Conservation (phyloP, 2,113 vertebrate species). For the Peromyscus californicus region DNA sequence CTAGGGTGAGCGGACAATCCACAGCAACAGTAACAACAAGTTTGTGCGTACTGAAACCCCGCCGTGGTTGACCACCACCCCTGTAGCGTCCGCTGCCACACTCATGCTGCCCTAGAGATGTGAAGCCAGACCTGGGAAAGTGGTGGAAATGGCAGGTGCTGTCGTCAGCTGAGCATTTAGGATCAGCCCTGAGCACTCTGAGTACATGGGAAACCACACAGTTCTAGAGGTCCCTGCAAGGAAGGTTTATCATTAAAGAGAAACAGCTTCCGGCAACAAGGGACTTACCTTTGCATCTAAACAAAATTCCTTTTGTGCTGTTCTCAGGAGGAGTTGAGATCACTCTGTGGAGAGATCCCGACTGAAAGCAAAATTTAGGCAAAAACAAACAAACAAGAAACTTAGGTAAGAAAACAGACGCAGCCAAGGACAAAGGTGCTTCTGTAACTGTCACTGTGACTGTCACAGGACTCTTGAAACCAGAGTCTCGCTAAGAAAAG, state of each 20-base stretch:
- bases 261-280: background rate
- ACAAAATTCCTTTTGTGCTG: background rate
- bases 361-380: background rate
- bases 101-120: background rate
- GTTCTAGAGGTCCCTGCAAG: background rate
- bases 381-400: background rate
- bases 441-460: fast-evolving
- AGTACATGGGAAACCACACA: fast-evolving
- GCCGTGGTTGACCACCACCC: background rate
- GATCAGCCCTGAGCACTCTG: background rate
- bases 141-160: background rate
- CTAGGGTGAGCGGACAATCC: background rate
- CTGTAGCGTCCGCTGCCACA: background rate
- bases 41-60: background rate
- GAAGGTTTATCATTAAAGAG: background rate
- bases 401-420: background rate
- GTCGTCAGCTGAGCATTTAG: background rate
- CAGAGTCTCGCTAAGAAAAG: background rate
- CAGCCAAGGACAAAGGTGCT: background rate
- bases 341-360: background rate
- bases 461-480: background rate
- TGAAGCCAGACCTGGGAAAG: background rate
- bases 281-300: background rate
- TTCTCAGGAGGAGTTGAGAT: background rate
- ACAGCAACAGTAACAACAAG: background rate